Conservation (phyloP, 2,888 invertebrate species). For the Cordilura impudica region DNA sequence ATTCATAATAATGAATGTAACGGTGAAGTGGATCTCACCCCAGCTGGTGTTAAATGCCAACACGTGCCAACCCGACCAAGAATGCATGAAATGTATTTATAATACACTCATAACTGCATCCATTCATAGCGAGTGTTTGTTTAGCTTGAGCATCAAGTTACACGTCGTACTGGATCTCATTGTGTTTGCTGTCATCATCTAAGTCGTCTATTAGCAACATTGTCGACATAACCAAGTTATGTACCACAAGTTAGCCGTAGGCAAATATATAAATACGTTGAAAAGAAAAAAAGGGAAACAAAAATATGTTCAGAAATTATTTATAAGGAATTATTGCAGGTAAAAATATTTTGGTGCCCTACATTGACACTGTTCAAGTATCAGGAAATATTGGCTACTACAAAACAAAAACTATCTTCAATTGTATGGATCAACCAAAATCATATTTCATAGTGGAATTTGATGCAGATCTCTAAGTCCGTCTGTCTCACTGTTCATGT, state of each 20-base stretch:
- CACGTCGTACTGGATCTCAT: constrained; percentile 21
- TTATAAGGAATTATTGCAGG: too few species aligned
- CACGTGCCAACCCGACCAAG: constrained; percentile 42
- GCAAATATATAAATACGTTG: constrained; percentile 9
- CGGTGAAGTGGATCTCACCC: constrained; percentile 1
- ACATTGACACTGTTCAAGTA: too few species aligned
- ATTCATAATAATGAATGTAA: neutral
- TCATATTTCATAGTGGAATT: too few species aligned
- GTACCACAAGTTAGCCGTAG: constrained; percentile 49
- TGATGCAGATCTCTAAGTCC: too few species aligned
- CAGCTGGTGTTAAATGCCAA: constrained; percentile 46
- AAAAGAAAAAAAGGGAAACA: too few species aligned
- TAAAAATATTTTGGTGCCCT: too few species aligned
- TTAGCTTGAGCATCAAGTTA: constrained; percentile 31
- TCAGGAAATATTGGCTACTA: too few species aligned
- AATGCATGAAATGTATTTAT: constrained; percentile 46
- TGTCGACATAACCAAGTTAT: constrained; percentile 45
- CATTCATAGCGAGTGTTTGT: constrained; percentile 13
- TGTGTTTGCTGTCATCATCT: constrained; percentile 28
- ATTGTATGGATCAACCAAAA: too few species aligned
- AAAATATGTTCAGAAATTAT: too few species aligned
- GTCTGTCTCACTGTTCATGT: too few species aligned
- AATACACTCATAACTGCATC: constrained; percentile 41
- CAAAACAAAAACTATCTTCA: too few species aligned
- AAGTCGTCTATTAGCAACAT: constrained; percentile 28